These are phyloP conservation scores for Alentia gelatinosa DNA, from an alignment of 2,888 invertebrate genomes.

Conservation along the genomic window DNA sequence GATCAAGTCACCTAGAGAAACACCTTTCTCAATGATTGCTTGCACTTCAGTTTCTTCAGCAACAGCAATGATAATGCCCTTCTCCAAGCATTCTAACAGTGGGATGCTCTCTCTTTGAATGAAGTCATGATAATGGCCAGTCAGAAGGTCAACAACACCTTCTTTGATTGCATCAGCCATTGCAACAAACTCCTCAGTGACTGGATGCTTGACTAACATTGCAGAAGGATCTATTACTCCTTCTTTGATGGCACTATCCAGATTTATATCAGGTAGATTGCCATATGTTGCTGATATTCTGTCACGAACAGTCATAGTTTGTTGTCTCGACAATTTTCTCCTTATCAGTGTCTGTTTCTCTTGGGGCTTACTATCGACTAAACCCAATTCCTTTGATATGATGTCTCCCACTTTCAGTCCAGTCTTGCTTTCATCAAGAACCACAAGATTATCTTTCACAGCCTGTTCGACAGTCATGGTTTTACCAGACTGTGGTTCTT, in stretches of 20 bases:
- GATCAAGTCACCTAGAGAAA: not conserved
- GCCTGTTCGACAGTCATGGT: constrained; percentile 90
- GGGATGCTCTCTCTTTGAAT: not conserved
- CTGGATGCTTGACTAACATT: constrained; percentile 82
- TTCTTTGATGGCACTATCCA: constrained; percentile 84
- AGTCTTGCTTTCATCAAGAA: constrained; percentile 75
- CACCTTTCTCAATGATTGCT: not conserved
- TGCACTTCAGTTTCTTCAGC: constrained; percentile 37
- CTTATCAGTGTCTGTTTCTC: not conserved
- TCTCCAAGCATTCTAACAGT: not conserved
- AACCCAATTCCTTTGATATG: not conserved
- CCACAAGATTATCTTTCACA: constrained; percentile 78
- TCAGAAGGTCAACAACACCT: constrained; percentile 50
- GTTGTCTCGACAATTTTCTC: constrained; percentile 27
- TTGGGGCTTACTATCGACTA: not conserved
- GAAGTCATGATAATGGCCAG: constrained; percentile 26
- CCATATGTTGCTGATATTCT: not conserved
- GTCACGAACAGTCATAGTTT: constrained; percentile 24
- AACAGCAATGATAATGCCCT: not conserved
- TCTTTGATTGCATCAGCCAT: constrained; percentile 77
- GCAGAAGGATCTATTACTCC: constrained; percentile 51
- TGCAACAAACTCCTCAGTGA: constrained; percentile 91
- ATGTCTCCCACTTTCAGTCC: not conserved
- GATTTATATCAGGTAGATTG: not conserved
- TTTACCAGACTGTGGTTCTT: constrained; percentile 83